Base-by-base conservation (phyloP, 37 sponge, comb jelly and placozoan species). In the Halichondria panicea region DNA sequence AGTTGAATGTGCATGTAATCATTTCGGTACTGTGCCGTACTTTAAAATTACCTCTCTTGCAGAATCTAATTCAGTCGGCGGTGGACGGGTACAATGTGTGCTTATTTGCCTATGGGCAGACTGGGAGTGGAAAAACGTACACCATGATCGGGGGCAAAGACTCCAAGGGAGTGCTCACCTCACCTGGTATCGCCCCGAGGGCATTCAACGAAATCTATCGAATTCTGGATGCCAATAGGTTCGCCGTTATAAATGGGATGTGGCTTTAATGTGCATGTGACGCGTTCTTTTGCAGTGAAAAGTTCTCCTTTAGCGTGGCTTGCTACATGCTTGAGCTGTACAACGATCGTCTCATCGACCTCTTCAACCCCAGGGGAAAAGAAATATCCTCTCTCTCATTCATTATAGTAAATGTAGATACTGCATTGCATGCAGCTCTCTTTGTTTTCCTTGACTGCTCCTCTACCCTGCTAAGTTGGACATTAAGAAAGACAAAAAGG, bases 91-190 rank as follows among this genome's bases (percentile, higher is more conserved):
- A 76, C 55, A 87, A 82, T 66, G 88, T 87, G 34, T 82, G 82
- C 36, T 82, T 87, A 3, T 82, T 87, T 57, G 88, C 88, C 65
- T 87, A 87, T 71, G 88, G 88, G 15, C 88, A 81, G 58, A 90
- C 91, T 34, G 90, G 90, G 32, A 83, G 81, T 70, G 87, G 87
- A 3, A 85, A 85, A 48, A 81, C 87, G 12, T 85, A 82, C 57
- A 78, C 79, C 9, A 78, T 78, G 79, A 52, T 78, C 21, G 79
- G 79, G 3, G 60, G 60, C 25, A 58, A 58, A 27, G 60, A 58
- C n/a, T 12, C 25, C 15, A 58, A 58, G 6, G n/a, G n/a, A 21
- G 6, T 7, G 60, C 12, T 58, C 8, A n/a, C 27, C 6, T 21
- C 60, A 24, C 60, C 60, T 7, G 60, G 60, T 7, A 58, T 58